These are phyloP conservation scores for Euleptes europaea DNA, from an alignment of 2,113 vertebrate species.

Conservation along the genomic window DNA sequence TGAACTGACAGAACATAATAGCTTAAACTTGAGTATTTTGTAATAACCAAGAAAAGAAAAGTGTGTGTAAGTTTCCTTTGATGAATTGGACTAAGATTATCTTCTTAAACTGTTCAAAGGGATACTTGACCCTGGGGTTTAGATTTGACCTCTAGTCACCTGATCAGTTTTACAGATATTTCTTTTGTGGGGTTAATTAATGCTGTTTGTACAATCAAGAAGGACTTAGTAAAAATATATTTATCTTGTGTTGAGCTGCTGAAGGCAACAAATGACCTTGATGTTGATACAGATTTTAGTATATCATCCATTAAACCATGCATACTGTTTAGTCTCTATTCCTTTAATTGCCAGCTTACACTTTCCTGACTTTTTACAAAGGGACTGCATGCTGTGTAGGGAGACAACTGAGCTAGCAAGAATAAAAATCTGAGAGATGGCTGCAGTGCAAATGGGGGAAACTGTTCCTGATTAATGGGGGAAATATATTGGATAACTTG, in stretches of 20 bases:
- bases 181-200: constrained; percentile 68
- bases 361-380: constrained; percentile 57
- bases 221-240: constrained; percentile 54
- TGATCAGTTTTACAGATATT: constrained; percentile 64
- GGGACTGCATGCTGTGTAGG: constrained; percentile 1
- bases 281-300: constrained; percentile 48
- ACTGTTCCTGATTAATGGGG: constrained; percentile 56
- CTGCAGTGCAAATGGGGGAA: constrained; percentile 51
- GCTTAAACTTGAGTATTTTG: constrained; percentile 67
- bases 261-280: constrained; percentile 46
- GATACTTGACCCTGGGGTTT: constrained; percentile 74
- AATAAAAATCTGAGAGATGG: constrained; percentile 44
- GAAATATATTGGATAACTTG: constrained; percentile 46
- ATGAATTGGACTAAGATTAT: constrained; percentile 66
- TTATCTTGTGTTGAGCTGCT: constrained; percentile 46
- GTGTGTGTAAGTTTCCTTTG: constrained; percentile 59
- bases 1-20: constrained; percentile 66
- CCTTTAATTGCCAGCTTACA: constrained; percentile 47
- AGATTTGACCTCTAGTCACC: constrained; percentile 66
- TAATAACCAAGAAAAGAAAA: constrained; percentile 60
- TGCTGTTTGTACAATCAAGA: constrained; percentile 43
- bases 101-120: constrained; percentile 71
- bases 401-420: constrained; percentile 47
- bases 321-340: constrained; percentile 39
- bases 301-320: constrained; percentile 39